These are phyloP conservation scores for Sinocyclocheilus anshuiensis DNA, from an alignment of 2,113 vertebrate species.

Conservation along the genomic window DNA sequence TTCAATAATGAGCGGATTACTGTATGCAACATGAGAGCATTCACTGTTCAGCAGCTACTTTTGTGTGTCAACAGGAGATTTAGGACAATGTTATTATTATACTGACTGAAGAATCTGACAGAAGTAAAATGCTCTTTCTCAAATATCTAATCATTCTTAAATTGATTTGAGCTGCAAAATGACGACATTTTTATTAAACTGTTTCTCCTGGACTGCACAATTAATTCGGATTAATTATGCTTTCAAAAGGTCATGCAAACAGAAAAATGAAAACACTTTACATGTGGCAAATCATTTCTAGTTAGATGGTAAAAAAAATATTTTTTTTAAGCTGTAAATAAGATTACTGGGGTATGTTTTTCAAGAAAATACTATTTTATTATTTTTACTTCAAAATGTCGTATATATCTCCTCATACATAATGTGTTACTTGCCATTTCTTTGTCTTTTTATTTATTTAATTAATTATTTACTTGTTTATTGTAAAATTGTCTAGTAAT, in stretches of 20 bases:
- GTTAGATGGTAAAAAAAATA: neutral
- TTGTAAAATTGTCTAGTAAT: too few species aligned
- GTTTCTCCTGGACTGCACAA: neutral
- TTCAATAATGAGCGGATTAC: constrained; percentile 31
- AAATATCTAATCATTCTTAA: too few species aligned
- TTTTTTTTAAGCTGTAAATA: neutral
- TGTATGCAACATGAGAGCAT: constrained; percentile 32
- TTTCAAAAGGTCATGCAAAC: neutral
- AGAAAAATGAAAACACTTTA: neutral
- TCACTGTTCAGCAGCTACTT: neutral
- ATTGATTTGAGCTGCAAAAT: too few species aligned
- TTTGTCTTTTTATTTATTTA: too few species aligned
- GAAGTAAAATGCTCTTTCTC: too few species aligned
- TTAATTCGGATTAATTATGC: neutral
- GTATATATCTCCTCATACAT: too few species aligned
- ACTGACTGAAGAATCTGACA: neutral
- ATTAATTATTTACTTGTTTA: too few species aligned
- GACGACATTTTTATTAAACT: neutral
- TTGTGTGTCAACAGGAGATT: constrained; percentile 18
- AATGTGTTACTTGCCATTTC: too few species aligned
- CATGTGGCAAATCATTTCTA: neutral
- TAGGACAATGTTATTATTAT: constrained; percentile 4
- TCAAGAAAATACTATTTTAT: too few species aligned
- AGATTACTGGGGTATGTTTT: neutral
- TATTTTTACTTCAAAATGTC: too few species aligned